Conservation (phyloP, 2,888 invertebrate genomes). For the Apomyelois bistriatella region DNA sequence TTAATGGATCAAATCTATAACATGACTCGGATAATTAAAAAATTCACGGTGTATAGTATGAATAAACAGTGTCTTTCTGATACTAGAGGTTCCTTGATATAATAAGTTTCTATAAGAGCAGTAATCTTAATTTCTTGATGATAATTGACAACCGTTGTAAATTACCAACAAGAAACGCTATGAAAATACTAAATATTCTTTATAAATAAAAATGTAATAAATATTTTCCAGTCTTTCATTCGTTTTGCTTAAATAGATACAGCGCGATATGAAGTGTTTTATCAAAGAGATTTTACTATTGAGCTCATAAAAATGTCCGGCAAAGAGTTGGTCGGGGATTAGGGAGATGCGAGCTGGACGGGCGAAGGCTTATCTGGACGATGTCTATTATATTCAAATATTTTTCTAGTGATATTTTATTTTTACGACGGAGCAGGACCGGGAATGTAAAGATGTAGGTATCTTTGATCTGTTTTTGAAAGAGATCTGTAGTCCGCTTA, state of each 20-base stretch:
- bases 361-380: constrained; percentile 54
- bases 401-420: constrained; percentile 75
- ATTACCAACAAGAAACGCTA: no score
- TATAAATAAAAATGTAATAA: constrained; percentile 7
- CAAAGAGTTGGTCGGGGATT: constrained; percentile 64
- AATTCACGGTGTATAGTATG: no score
- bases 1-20: no score
- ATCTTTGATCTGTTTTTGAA: constrained; percentile 60
- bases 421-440: constrained; percentile 47
- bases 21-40: no score
- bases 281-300: constrained; percentile 24
- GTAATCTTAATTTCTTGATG: no score
- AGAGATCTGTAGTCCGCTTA: constrained; percentile 18
- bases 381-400: constrained; percentile 62
- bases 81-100: no score
- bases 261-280: constrained; percentile 23
- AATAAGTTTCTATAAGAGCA: no score
- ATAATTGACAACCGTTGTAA: no score
- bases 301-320: constrained; percentile 56
- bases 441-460: constrained; percentile 29
- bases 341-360: constrained; percentile 27
- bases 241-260: constrained; percentile 12
- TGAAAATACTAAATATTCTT: constrained; percentile 16
- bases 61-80: no score
- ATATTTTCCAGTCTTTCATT: constrained; percentile 3